Percentiles rank a stretch among this genome's conserved stretches.
These are phyloP conservation scores for Paracentrotus lividus DNA, from an alignment of 53 echinoderm and acorn worm species.

Conservation along the genomic window DNA sequence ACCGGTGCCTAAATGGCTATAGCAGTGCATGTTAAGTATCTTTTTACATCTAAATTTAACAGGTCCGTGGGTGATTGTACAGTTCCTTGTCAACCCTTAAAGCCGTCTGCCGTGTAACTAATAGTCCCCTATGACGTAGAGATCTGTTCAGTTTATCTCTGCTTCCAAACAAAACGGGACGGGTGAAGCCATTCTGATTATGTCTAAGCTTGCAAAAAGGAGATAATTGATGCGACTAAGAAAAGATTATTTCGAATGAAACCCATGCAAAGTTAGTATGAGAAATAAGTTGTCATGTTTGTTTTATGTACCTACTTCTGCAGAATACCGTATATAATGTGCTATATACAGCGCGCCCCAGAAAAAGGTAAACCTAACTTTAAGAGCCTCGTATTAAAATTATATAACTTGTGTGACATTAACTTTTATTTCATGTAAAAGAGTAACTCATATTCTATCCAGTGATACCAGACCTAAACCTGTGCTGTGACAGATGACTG, in stretches of 20 bases:
- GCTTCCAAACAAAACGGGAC: neutral
- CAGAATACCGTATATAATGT: neutral
- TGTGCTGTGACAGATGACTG: no score
- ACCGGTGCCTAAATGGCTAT: neutral
- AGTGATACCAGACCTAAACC: no score
- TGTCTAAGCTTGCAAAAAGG: neutral
- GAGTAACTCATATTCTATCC: no score
- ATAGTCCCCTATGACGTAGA: conserved; percentile 19
- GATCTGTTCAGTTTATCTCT: conserved; percentile 10
- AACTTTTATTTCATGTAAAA: no score
- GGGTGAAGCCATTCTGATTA: neutral
- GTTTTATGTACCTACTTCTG: neutral
- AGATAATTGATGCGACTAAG: neutral
- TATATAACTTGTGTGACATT: no score
- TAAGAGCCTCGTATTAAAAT: no score
- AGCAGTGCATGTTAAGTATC: neutral
- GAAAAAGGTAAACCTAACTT: no score
- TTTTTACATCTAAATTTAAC: neutral
- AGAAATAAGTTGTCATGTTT: neutral
- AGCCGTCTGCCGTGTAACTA: neutral
- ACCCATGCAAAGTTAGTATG: neutral
- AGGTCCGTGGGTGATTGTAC: neutral
- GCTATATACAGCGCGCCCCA: no score
- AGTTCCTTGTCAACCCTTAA: neutral
- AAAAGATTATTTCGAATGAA: neutral